phyloP scores from a whole-genome alignment of 1,140 invertebrate species.

The Cryptotermes secundus region DNA sequence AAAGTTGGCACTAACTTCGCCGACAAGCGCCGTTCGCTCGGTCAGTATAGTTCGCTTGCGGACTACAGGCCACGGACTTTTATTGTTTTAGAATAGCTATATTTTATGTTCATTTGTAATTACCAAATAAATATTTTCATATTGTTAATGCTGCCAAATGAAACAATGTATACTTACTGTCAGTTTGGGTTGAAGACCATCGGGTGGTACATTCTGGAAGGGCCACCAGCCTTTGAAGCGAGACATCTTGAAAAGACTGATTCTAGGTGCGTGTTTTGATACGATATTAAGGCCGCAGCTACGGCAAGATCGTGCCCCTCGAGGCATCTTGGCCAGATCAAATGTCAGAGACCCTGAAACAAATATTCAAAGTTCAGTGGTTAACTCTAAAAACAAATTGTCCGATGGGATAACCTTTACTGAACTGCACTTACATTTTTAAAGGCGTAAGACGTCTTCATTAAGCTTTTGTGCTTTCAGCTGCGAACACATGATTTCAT shows the following conservation, averaged over 20 bases:
- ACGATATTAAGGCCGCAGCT: constrained; percentile 61
- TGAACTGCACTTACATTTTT: not conserved
- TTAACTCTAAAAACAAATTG: not conserved
- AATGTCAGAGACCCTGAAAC: constrained; percentile 55
- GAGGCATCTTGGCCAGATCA: constrained; percentile 59
- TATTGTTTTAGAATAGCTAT: no score
- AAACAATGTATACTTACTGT: not conserved
- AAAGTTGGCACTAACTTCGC: no score
- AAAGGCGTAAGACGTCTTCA: not conserved
- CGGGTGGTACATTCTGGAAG: constrained; percentile 44
- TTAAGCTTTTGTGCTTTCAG: no score
- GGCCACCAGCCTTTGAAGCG: constrained; percentile 84
- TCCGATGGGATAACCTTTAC: not conserved
- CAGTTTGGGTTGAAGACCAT: not conserved
- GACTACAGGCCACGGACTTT: no score
- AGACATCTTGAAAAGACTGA: constrained; percentile 77
- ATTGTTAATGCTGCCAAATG: no score
- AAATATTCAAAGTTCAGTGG: not conserved
- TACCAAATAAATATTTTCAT: no score
- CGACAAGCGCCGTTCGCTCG: no score
- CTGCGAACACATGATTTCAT: no score
- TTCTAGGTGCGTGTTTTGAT: constrained; percentile 56
- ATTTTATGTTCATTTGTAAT: no score
- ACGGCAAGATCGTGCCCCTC: constrained; percentile 57
- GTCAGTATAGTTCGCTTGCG: no score